phyloP scores from a whole-genome alignment of 1,140 invertebrate species.

The Antheraea mylitta region DNA sequence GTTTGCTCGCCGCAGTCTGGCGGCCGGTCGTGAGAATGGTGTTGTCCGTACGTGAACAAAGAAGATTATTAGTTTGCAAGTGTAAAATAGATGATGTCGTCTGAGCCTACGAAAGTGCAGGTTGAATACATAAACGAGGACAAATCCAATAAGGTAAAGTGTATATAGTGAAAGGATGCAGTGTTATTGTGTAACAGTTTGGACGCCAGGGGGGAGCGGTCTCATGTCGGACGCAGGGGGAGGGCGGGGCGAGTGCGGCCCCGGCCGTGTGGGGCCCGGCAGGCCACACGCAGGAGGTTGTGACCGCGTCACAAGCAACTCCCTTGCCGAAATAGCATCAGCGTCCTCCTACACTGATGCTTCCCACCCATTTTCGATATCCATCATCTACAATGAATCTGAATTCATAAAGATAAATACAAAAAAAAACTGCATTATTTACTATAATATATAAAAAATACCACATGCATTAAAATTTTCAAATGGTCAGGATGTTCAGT shows the following conservation, averaged over 20 bases:
- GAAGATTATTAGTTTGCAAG: constrained; percentile 58
- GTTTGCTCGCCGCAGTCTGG: constrained; percentile 72
- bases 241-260: constrained; percentile 74
- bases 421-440: not conserved
- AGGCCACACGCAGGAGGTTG: constrained; percentile 76
- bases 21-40: constrained; percentile 76
- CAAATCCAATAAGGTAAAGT: constrained; percentile 70
- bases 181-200: constrained; percentile 74
- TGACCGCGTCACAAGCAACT: constrained; percentile 71
- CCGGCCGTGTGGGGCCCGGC: constrained; percentile 72
- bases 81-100: constrained; percentile 75
- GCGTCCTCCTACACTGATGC: constrained; percentile 44
- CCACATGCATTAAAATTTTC: not conserved
- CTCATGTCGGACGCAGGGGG: constrained; percentile 72
- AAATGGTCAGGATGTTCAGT: not conserved
- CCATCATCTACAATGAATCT: not conserved
- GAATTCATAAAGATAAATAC: not conserved
- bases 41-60: constrained; percentile 67
- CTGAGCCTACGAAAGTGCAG: constrained; percentile 71
- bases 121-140: constrained; percentile 75
- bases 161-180: constrained; percentile 47
- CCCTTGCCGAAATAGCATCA: constrained; percentile 69
- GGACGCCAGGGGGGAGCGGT: constrained; percentile 72
- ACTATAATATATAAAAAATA: not conserved
- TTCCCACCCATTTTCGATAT: constrained; percentile 37